These are phyloP conservation scores for Cassiopea xamachana DNA, from an alignment of 30 jellyfish, hydroid and myxozoan species.

Conservation along the genomic window DNA sequence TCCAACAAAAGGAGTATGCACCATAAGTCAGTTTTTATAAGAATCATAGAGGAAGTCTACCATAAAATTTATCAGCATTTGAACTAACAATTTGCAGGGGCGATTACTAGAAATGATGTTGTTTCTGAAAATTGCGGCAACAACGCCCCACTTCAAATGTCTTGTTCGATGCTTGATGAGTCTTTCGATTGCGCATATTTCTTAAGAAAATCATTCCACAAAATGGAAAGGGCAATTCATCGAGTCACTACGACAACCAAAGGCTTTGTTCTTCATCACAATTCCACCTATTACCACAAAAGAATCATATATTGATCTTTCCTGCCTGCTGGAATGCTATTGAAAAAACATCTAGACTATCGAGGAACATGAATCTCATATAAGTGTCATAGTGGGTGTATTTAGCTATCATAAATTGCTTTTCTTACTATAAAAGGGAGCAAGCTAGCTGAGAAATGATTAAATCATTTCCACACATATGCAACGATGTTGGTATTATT, in stretches of 20 bases:
- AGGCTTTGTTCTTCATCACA: not conserved
- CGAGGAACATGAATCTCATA: not conserved
- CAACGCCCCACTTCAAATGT: not conserved
- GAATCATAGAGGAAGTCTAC: no score
- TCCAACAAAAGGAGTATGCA: no score
- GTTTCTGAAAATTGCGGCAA: not conserved
- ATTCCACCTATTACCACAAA: not conserved
- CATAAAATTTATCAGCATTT: no score
- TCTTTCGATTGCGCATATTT: not conserved
- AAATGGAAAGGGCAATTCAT: not conserved
- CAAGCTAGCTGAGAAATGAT: not conserved
- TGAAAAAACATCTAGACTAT: not conserved
- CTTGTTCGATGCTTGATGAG: not conserved
- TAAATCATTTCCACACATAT: not conserved
- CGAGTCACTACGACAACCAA: not conserved
- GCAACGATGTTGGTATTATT: not conserved
- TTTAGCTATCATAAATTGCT: not conserved
- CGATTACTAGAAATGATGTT: no score
- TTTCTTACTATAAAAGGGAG: not conserved
- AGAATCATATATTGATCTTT: not conserved
- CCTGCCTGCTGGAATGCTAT: not conserved
- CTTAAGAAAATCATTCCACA: not conserved
- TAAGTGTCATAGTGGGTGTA: constrained; percentile 15
- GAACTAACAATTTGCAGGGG: no score
- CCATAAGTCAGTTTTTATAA: no score